A percentile compares a stretch with the other conserved stretches of the same genome.
phyloP scores from a whole-genome alignment of 2,113 vertebrate species.

The Plestiodon gilberti region DNA sequence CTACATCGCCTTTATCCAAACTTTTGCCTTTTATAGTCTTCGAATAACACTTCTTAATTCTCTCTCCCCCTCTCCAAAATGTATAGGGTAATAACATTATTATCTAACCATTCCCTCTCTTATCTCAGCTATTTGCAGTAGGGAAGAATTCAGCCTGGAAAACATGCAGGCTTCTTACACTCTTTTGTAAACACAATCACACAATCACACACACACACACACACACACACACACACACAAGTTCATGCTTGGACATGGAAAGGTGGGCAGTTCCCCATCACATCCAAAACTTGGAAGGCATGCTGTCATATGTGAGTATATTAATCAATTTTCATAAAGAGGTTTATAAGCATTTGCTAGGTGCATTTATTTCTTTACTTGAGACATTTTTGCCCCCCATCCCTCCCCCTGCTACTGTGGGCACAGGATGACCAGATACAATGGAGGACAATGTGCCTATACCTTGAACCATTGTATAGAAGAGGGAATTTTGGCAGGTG shows the following conservation, averaged over 20 bases:
- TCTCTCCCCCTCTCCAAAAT: neutral
- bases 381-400: too few relatives aligned
- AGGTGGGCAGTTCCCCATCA: neutral
- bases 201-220: rapidly evolving
- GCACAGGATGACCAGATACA: too few relatives aligned
- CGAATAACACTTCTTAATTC: slow-evolving; percentile 38
- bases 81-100: slow-evolving; percentile 32
- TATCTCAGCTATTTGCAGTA: slow-evolving; percentile 25
- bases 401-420: too few relatives aligned
- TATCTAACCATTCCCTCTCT: slow-evolving; percentile 44
- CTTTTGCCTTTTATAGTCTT: slow-evolving; percentile 73
- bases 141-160: slow-evolving; percentile 19
- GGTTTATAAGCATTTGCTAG: neutral
- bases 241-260: neutral
- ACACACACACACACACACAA: neutral
- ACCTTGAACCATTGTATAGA: too few relatives aligned
- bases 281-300: neutral
- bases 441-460: too few relatives aligned
- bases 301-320: neutral
- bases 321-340: too few relatives aligned
- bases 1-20: slow-evolving; percentile 56
- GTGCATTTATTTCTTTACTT: too few relatives aligned
- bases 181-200: neutral
- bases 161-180: neutral
- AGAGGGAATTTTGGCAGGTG: too few relatives aligned